Evolutionary conservation across 23 tunicate species (phyloP), one percentile per base, ranked within the genome.

Genomic region (Phallusia fumigata): DNA sequence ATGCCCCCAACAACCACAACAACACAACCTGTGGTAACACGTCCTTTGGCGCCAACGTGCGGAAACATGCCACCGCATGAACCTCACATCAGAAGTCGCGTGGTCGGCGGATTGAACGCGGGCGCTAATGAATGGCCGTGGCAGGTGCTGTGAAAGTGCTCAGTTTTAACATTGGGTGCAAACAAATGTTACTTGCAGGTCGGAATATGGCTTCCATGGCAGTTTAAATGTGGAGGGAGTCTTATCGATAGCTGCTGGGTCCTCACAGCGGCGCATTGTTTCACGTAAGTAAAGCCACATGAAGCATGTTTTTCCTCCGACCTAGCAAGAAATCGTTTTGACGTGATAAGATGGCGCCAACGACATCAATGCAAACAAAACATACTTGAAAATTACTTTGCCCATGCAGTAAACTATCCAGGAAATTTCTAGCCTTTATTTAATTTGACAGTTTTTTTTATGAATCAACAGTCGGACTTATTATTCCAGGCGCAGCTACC

Each of bases 201-300:
- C 12, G 98, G 86, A 34, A 79, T 93, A 36, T 93, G 98, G 98
- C 32, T 93, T 36, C 83, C 83, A 13, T 51, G 88, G 76, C 84
- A 80, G 36, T 86, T 89, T 36, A 65, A 84, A 34, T 93, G 98
- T 53, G 98, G 98, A 53, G 98, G 93, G 65, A 89, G 90, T 30
- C 78, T 93, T 52, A 93, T 93, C 76, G 73, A 74, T 45, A 85
- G 90, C 30, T 93, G 98, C 76, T 93, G 98, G 98, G 85, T 93
- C 0, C 69, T 93, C 45, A 93, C 98, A 11, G 98, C 98, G 0
- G 98, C 98, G 18, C 98, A 93, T 69, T 93, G 98, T 53, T 88
- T 93, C 33, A 58, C 65, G 98, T 93, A 75, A 88, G 85, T 73
- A 24, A 40, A 40, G 65, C 21, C n/a, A 18, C 26, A n/a, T 73